A percentile compares a stretch with the other conserved stretches of the same genome.
Evolutionary conservation across 2,113 vertebrate species (phyloP).

Genomic region (Podiceps cristatus): DNA sequence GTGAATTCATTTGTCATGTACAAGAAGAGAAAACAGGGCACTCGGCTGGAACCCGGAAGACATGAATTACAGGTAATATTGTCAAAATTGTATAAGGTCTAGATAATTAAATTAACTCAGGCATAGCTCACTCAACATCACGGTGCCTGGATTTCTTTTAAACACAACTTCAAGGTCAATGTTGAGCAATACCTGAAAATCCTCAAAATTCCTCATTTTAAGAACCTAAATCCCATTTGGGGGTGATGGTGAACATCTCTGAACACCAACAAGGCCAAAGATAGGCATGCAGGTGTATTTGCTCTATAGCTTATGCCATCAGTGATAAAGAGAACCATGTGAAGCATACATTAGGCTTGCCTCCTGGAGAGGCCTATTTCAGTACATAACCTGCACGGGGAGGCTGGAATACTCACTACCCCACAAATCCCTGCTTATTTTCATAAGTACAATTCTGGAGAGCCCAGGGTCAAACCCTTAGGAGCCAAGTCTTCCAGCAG

Average conservation of each 20-base stretch:
- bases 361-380: neutral
- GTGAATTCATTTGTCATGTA: neutral
- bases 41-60: neutral
- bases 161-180: neutral
- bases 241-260: neutral
- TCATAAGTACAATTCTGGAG: neutral
- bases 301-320: neutral
- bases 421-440: neutral
- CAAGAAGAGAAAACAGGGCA: neutral
- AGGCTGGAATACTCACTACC: neutral
- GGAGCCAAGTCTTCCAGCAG: neutral
- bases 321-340: neutral
- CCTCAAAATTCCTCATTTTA: neutral
- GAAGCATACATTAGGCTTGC: neutral
- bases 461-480: neutral
- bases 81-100: constrained; percentile 1
- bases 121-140: neutral
- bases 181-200: neutral
- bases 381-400: neutral
- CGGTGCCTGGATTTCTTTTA: neutral
- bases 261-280: neutral
- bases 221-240: neutral
- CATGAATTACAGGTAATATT: neutral
- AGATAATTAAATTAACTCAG: constrained; percentile 30
- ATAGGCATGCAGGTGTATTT: fast-evolving